phyloP scores from a whole-genome alignment of 2,797 vertebrate species.

The Spheniscus humboldti region DNA sequence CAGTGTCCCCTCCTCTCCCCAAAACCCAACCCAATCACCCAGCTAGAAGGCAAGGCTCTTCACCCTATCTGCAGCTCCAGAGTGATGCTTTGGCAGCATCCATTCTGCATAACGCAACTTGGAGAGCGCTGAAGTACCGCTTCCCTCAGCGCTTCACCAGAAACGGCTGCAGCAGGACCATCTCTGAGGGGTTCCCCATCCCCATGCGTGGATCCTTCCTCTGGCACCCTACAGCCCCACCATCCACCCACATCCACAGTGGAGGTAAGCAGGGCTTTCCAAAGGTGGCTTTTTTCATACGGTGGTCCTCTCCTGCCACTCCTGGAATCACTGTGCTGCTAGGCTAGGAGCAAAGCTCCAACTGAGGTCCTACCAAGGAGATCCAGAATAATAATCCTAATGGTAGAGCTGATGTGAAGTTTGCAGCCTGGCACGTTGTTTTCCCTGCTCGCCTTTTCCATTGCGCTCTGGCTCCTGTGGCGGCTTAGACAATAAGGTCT shows the following conservation, averaged over 20 bases:
- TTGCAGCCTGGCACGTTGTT: rapidly evolving
- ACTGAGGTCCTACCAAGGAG: not conserved
- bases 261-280: not conserved
- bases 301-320: not conserved
- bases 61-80: not conserved
- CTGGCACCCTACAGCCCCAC: not conserved
- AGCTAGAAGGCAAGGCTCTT: not conserved
- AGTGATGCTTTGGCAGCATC: not conserved
- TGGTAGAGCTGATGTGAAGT: rapidly evolving
- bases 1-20: not conserved
- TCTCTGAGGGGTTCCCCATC: not conserved
- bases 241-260: too few species aligned
- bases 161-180: not conserved
- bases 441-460: not conserved
- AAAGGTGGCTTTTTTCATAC: not conserved
- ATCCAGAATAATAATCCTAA: not conserved
- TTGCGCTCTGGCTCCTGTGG: rapidly evolving
- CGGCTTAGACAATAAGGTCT: not conserved
- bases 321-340: not conserved
- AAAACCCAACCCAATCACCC: not conserved
- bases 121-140: rapidly evolving
- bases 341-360: not conserved
- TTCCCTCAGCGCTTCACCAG: not conserved
- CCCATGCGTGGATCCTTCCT: not conserved
- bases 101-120: rapidly evolving